Evolutionary conservation across 2,113 vertebrate species (phyloP).

Genomic region (Siphamia tubifer): DNA sequence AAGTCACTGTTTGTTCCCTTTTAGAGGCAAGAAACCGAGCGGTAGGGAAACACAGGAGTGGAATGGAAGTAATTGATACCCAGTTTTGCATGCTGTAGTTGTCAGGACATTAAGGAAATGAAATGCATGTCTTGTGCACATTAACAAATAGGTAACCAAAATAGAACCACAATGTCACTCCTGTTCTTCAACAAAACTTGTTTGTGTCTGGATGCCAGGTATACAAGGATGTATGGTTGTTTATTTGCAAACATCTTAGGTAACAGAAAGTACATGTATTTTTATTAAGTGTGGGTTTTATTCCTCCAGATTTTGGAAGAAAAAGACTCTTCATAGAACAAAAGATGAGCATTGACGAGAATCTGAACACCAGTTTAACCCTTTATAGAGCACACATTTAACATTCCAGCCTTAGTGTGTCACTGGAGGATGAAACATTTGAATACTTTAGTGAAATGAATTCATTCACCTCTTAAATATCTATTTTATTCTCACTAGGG

Average conservation of each 20-base stretch:
- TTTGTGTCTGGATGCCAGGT: slow-evolving; percentile 26
- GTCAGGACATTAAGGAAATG: slow-evolving; percentile 67
- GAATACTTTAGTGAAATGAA: too few relatives aligned
- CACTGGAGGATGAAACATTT: too few relatives aligned
- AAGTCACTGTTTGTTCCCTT: slow-evolving; percentile 69
- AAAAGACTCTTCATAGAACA: not conserved
- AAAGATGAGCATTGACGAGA: not conserved
- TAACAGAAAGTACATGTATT: slow-evolving; percentile 8
- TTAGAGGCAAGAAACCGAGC: slow-evolving; percentile 36
- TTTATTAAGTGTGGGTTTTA: slow-evolving; percentile 19
- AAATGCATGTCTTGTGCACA: slow-evolving; percentile 49
- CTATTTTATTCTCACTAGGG: too few relatives aligned
- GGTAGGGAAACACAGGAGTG: slow-evolving; percentile 36
- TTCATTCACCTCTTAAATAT: too few relatives aligned
- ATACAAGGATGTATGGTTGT: slow-evolving; percentile 15
- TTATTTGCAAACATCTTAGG: slow-evolving; percentile 30
- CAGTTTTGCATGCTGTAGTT: slow-evolving; percentile 48
- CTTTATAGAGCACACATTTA: too few relatives aligned
- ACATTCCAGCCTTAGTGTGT: too few relatives aligned
- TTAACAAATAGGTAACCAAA: slow-evolving; percentile 51
- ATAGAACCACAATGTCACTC: slow-evolving; percentile 36
- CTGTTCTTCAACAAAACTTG: slow-evolving; percentile 26
- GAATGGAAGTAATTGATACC: slow-evolving; percentile 76
- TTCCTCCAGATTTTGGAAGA: not conserved
- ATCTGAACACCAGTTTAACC: not conserved